Evolutionary conservation across 1,140 invertebrate species (phyloP), one percentile per base, ranked within the genome.

Genomic region (Conus betulinus): DNA sequence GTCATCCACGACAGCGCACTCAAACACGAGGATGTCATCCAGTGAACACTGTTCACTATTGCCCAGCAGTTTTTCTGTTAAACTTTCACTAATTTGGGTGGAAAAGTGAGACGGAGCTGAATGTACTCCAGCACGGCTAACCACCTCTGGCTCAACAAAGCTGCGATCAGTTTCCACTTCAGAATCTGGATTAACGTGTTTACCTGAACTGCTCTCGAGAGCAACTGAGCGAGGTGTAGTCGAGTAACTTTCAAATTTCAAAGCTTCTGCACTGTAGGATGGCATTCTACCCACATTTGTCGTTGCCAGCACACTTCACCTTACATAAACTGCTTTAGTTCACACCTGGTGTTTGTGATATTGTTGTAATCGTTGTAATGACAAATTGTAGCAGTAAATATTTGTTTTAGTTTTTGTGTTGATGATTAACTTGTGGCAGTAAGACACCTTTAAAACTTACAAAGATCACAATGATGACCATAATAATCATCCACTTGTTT

Each of bases 1-100:
- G 57, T 92, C 91, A 84, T 90, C 84, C 10, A 27, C 55, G 8
- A 79, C 53, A 39, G 81, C n/a, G n/a, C 55, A 53, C 55, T 85
- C 81, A 90, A 90, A 90, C 89, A 23, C 90, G 83, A 79, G 89
- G 25, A 85, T 89, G 23, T 91, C 52, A 25, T 90, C 83, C 71
- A 89, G 88, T 55, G 90, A 88, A 86, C 91, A 86, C 67, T 90
- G 84, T 27, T 90, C 87, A 86, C 92, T 90, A 60, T 89, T 78
- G 39, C 90, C 82, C 27, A 84, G 71, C 17, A 89, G 90, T 88
- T 91, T 88, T 74, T 90, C 57, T 15, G 39, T 25, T 17, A 88
- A 63, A 53, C 17, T 79, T 79, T 67, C 23, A 57, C 52, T 78
- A 10, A 53, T 20, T 27, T 51, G 82, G 39, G 74, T 63, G 52